Percentiles rank a stretch among this genome's conserved stretches.
phyloP scores from a whole-genome alignment of 2,797 vertebrate species.

The Anolis apletophallus region DNA sequence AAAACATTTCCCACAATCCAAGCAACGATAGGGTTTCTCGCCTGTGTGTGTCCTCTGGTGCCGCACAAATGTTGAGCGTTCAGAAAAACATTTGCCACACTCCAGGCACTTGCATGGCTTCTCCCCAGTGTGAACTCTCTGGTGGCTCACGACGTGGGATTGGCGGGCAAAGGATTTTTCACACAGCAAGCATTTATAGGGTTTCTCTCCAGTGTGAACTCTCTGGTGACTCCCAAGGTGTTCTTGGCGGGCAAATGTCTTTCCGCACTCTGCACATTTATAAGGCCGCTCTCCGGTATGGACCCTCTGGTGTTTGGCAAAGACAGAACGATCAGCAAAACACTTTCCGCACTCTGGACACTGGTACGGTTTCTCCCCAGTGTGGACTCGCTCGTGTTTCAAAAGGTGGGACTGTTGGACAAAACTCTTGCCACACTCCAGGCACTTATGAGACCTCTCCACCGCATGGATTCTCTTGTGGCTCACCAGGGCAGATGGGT shows the following conservation, averaged over 20 bases:
- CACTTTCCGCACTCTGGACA: conserved; percentile 30
- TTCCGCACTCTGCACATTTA: conserved; percentile 23
- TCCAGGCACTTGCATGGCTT: conserved; percentile 67
- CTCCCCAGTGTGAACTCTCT: conserved; percentile 69
- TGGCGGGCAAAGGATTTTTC: conserved; percentile 72
- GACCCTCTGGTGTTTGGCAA: conserved; percentile 72
- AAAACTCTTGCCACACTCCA: conserved; percentile 58
- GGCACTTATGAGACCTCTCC: conserved; percentile 15
- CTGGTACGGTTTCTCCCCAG: conserved; percentile 25
- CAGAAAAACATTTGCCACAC: conserved; percentile 72
- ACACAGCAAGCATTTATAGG: conserved; percentile 64
- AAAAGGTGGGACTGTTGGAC: conserved; percentile 45
- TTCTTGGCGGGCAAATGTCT: conserved; percentile 45
- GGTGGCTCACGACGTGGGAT: conserved; percentile 69
- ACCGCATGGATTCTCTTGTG: conserved; percentile 46
- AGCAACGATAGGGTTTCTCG: conserved; percentile 69
- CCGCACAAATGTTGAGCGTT: conserved; percentile 68
- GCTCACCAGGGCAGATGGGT: conserved; percentile 21
- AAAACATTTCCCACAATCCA: conserved; percentile 69
- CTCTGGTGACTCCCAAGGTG: conserved; percentile 55
- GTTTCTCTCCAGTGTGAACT: conserved; percentile 62
- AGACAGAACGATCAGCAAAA: conserved; percentile 23
- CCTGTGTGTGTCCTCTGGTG: conserved; percentile 71
- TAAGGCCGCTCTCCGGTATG: conserved; percentile 60
- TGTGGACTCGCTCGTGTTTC: conserved; percentile 33